These are phyloP conservation scores for Liparis tanakae DNA, from an alignment of 2,797 vertebrate genomes.

Conservation along the genomic window DNA sequence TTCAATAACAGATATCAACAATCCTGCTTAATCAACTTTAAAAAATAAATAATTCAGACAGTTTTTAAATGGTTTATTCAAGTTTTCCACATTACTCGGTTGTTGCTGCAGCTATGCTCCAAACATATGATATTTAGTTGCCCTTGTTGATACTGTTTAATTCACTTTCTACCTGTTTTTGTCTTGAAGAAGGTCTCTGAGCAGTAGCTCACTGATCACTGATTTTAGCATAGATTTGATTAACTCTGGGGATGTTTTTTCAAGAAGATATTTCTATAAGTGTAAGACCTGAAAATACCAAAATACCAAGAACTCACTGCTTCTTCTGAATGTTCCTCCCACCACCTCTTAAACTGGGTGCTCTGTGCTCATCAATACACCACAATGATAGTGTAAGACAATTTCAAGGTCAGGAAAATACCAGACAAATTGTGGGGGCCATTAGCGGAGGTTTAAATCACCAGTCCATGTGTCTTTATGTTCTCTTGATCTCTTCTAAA, in stretches of 20 bases:
- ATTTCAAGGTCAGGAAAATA: neutral
- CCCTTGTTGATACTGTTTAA: neutral
- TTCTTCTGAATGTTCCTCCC: neutral
- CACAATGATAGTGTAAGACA: neutral
- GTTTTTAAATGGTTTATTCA: neutral
- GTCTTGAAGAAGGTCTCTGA: neutral
- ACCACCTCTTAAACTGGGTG: neutral
- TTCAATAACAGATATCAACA: neutral
- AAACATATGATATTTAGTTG: neutral
- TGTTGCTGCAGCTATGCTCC: neutral
- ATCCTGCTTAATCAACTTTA: too few species aligned
- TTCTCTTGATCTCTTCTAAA: slow-evolving; percentile 1
- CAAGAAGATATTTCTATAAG: neutral
- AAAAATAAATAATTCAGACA: too few species aligned
- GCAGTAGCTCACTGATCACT: neutral
- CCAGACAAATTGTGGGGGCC: neutral
- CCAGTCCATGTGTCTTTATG: neutral
- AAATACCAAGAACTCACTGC: neutral
- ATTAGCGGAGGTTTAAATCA: neutral
- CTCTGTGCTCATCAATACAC: neutral
- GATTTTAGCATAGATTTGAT: neutral
- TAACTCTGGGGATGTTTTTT: neutral
- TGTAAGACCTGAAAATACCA: neutral
- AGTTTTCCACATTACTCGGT: neutral
- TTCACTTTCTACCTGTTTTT: neutral